Conservation (phyloP, 2,113 vertebrate genomes). For the Romanogobio albipinnatus region DNA sequence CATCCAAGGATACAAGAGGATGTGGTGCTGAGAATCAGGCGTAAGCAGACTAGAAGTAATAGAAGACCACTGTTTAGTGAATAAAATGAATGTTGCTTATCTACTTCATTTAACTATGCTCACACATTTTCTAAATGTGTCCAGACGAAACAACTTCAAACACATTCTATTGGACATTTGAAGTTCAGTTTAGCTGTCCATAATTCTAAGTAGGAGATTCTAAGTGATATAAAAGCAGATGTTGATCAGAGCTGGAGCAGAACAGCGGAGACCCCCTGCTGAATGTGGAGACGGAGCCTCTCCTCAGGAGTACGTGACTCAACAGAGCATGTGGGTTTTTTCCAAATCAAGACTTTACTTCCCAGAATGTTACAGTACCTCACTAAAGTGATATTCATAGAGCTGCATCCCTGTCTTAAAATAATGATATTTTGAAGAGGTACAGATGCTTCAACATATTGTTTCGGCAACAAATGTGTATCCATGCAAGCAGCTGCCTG, state of each 20-base stretch:
- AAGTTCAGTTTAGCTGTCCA: constrained; percentile 5
- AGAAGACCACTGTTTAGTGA: neutral
- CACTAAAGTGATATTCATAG: constrained; percentile 10
- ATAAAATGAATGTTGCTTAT: neutral
- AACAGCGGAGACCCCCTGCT: constrained; percentile 37
- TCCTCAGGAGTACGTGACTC: neutral
- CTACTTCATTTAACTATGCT: constrained; percentile 30
- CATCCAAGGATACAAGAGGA: neutral
- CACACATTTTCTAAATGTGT: constrained; percentile 35
- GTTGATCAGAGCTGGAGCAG: constrained; percentile 25
- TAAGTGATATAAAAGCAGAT: constrained; percentile 29
- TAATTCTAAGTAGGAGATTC: neutral
- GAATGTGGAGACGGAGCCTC: constrained; percentile 30
- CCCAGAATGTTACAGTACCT: neutral
- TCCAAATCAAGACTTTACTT: constrained; percentile 9
- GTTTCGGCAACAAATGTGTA: constrained; percentile 15
- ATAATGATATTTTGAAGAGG: neutral
- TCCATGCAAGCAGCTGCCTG: constrained; percentile 15
- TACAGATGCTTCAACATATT: constrained; percentile 38
- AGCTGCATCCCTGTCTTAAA: constrained; percentile 1
- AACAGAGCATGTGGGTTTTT: constrained; percentile 1
- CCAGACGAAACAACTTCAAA: constrained; percentile 49
- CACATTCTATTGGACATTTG: constrained; percentile 29
- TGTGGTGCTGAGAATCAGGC: neutral
- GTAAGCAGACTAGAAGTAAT: neutral